Evolutionary conservation across 2,888 invertebrate species (phyloP), one percentile per base, ranked within the genome.

Genomic region (Dexiosoma caninum): DNA sequence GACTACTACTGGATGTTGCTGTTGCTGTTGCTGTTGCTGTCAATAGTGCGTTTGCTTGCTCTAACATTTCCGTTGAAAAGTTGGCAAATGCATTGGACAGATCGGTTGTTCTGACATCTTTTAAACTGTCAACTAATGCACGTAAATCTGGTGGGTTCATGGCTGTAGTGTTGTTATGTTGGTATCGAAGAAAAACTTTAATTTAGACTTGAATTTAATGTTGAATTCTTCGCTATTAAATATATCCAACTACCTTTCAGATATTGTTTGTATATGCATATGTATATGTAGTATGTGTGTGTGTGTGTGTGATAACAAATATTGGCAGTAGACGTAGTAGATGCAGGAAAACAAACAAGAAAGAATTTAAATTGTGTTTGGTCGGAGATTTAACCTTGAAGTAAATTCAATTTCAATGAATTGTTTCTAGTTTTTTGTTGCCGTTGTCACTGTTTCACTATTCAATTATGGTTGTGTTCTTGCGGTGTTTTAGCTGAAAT

Each of bases 11-110:
- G 49, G 57, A 27, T 42, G 70, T 51, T 10, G 53, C 44, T 21
- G 42, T 59, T 66, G 62, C 35, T 42, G 70, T 51, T 10, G 53
- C 44, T 21, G 42, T 59, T 66, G 62, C 62, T 35, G 79, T 60
- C 83, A 87, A 84, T 82, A 85, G 82, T 55, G 85, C 84, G 32
- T 84, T 87, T n/a, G 86, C 86, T 30, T 83, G 78, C 51, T 85
- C 84, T 46, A 87, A 76, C 85, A 85, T 84, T 70, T 88, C 86
- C 76, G 85, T 81, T 66, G 88, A 86, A 70, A 87, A 85, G 83
- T 88, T 88, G 53, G 85, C 86, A 80, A 88, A 81, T 75, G 84
- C 85, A 74, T 84, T 83, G 57, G 83, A 84, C 72, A 87, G 74
- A 57, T 86, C 82, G 35, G 82, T 83, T 14, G 78, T 49, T 21